Evolutionary conservation across 2,888 invertebrate species (phyloP), one percentile per base, ranked within the genome.

Genomic region (Apotomis capreana): DNA sequence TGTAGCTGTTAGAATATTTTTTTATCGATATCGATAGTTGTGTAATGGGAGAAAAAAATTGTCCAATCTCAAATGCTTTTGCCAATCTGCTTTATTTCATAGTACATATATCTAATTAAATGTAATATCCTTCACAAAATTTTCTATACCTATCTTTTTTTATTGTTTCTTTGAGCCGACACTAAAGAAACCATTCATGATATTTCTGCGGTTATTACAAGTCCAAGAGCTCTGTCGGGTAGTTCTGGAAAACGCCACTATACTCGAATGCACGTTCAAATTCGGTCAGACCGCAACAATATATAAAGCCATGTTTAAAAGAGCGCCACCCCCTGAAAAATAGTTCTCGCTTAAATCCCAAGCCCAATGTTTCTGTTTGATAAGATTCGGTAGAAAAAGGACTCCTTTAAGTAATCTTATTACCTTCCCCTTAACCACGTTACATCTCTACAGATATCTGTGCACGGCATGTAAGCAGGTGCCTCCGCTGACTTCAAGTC

Each of bases 361-460:
- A 6, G 9, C 8, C 13, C 6, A 0, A 40, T 44, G 52, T 15
- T 15, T 13, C 54, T 15, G n/a, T 15, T n/a, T 15, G 5, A 54
- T n/a, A 12, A n/a, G 5, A 52, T 12, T 52, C 13, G 13, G 3
- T 5, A 54, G 6, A 54, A 4, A 13, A 54, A 54, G 26, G 26
- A 26, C 26, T 26, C 26, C 26, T 26, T 26, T 26, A 26, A 26
- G 26, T 26, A 26, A 26, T 26, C 26, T 26, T 26, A 26, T 59
- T 79, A 59, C 0, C 74, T 4, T 15, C 75, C 76, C 0, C 59
- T 72, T 81, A 89, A 78, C 89, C 90, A 89, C 0, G 73, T 69
- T 3, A 83, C 78, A 1, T 74, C 9, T 3, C 75, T 12, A 69
- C 89, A 90, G 2, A 88, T 79, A 55, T 90, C 87, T 2, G 6